Evolutionary conservation across 30 jellyfish, hydroid and myxozoan genomes (phyloP), one percentile per base, ranked within the genome.

Genomic region (Pelagia noctiluca): DNA sequence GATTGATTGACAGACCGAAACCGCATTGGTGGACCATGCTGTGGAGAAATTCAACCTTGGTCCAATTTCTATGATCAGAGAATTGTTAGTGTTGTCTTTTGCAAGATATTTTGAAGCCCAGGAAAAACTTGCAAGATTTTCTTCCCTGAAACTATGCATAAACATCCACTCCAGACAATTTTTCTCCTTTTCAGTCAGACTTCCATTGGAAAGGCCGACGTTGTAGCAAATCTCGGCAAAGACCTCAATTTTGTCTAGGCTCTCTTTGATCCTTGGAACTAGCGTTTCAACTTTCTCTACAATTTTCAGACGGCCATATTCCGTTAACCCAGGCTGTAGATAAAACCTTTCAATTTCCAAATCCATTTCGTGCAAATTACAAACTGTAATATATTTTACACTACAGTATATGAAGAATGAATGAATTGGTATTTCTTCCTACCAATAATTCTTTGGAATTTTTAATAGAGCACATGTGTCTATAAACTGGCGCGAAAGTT

Each of bases 11-110:
- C 98, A 91, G 29, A 91, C 76, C 24, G 98, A 91, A 12, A 91
- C 98, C 2, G 98, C 96, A 78, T 91, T 91, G 5, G 98, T 91
- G 2, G 98, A 91, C 50, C 75, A 84, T 13, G 98, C 86, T 16
- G 98, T 91, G 18, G 98, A 89, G 74, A 91, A 91, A 67, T 85
- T 91, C 38, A 91, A 36, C 37, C 98, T 61, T 31, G 98, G 96
- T 36, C 98, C 98, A 38, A 84, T 71, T 68, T 91, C 98, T 48
- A 82, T 36, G 38, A 91, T 46, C 23, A 85, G 29, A 3, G 21
- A 52, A 5, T 52, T 52, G 7, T 3, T 8, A 10, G 30, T 5
- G 35, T 47, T 23, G 23, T 38, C 35, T 7, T 36, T 47, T 21
- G 0, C 19, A 2, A 68, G 12, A 50, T 29, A 7, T 3, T 50